Conservation (phyloP, 37 sponge, comb jelly and placozoan species). For the Petrosia ficiformis region DNA sequence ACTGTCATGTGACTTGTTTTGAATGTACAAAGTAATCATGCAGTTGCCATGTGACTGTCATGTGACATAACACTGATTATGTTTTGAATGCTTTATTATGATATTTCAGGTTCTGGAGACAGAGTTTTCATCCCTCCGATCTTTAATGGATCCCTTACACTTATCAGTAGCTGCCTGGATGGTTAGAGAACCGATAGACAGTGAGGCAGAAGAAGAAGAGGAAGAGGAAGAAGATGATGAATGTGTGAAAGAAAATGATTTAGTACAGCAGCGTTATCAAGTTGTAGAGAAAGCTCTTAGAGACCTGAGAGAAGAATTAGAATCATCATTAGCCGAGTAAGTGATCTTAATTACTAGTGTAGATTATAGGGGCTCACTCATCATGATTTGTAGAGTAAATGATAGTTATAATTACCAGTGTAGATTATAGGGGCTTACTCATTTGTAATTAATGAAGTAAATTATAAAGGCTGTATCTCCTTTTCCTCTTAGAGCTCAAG, state of each 20-base stretch:
- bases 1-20: no score
- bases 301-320: background rate
- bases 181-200: background rate
- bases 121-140: background rate
- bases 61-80: background rate
- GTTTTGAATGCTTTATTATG: no score
- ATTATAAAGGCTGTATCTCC: no score
- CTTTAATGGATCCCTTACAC: background rate
- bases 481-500: conserved; percentile 41
- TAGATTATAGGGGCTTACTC: no score
- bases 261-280: background rate
- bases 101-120: background rate
- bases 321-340: conserved; percentile 5
- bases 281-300: background rate
- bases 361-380: no score
- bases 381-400: no score
- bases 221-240: conserved; percentile 1
- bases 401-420: no score
- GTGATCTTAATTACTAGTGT: no score
- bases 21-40: no score
- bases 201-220: conserved; percentile 1
- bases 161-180: background rate
- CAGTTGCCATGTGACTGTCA: background rate
- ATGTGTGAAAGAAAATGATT: background rate
- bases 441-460: no score